Conservation (phyloP, 2,797 vertebrate genomes). For the Malacoraja senta region DNA sequence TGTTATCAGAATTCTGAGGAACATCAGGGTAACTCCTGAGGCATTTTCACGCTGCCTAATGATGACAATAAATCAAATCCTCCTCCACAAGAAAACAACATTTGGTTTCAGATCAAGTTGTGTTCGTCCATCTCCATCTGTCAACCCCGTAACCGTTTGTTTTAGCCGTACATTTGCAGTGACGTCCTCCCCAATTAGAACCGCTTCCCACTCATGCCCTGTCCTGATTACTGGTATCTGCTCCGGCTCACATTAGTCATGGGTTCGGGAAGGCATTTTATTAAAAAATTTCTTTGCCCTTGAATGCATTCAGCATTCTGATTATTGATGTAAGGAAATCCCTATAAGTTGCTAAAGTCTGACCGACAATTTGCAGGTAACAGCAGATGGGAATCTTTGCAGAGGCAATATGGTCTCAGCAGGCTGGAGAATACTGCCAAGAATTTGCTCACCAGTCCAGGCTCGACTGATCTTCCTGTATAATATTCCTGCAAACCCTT, state of each 20-base stretch:
- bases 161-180: conserved; percentile 55
- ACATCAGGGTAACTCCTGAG: conserved; percentile 36
- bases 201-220: conserved; percentile 31
- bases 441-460: background rate
- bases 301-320: background rate
- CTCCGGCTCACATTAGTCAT: background rate
- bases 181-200: conserved; percentile 51
- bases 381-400: background rate
- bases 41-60: conserved; percentile 42
- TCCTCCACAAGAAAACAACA: conserved; percentile 44
- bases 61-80: conserved; percentile 44
- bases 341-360: background rate
- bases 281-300: background rate
- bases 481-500: too few relatives aligned
- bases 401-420: background rate
- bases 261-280: too few relatives aligned
- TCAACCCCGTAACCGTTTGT: conserved; percentile 60
- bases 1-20: background rate
- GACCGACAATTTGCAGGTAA: background rate
- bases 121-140: conserved; percentile 51
- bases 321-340: background rate
- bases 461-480: background rate
- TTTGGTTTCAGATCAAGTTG: conserved; percentile 43
- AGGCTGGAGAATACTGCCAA: background rate
- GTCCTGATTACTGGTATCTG: conserved; percentile 51